phyloP scores from a whole-genome alignment of 2,113 vertebrate genomes.

The Istiophorus platypterus region DNA sequence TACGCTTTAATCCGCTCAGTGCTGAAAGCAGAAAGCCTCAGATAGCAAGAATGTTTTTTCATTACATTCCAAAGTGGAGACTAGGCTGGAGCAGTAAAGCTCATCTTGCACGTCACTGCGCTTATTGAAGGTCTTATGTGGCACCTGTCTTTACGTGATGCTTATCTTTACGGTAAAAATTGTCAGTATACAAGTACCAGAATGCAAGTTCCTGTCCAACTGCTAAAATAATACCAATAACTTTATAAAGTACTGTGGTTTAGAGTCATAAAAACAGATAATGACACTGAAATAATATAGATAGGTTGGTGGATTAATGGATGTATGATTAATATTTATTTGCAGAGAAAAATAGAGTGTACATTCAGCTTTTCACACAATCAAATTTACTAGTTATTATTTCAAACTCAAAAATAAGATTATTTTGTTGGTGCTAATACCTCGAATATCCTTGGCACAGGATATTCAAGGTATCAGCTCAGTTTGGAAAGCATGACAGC shows the following conservation, averaged over 20 bases:
- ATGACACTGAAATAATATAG: no score
- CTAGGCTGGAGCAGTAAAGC: constrained; percentile 18
- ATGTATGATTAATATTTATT: no score
- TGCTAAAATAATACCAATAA: no score
- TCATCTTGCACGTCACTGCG: constrained; percentile 44
- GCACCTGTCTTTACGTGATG: background rate
- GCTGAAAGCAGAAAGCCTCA: constrained; percentile 43
- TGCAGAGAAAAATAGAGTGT: no score
- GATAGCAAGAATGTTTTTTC: constrained; percentile 71
- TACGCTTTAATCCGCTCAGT: constrained; percentile 41
- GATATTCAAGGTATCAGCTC: background rate
- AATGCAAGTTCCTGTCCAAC: background rate
- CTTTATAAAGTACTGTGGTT: background rate
- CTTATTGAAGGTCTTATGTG: background rate
- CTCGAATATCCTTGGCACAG: background rate
- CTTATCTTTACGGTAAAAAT: constrained; percentile 4
- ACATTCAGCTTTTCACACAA: background rate
- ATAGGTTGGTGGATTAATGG: no score
- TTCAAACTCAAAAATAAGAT: background rate
- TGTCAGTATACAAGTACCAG: background rate
- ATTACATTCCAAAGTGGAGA: constrained; percentile 67
- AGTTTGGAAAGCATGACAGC: constrained; percentile 40
- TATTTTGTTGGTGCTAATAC: constrained; percentile 1
- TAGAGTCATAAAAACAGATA: no score
- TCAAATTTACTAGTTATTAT: background rate